Evolutionary conservation across 2,113 vertebrate genomes (phyloP), one percentile per base, ranked within the genome.

Genomic region (Gyps fulvus): DNA sequence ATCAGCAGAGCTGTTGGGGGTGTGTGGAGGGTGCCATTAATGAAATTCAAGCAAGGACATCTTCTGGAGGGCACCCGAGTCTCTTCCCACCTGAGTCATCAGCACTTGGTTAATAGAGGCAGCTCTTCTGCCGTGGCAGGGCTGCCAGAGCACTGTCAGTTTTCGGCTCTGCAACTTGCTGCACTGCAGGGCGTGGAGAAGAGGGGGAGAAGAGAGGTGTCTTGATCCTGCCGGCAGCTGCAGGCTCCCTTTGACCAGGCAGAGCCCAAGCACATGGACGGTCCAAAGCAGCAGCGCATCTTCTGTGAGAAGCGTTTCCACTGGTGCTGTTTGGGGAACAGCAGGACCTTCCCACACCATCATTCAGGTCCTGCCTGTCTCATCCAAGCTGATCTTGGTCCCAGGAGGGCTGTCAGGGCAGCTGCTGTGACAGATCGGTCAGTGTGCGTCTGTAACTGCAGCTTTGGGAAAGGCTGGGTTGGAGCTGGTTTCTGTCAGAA

Each of bases 11-110:
- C 71, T 54, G 31, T 8, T 6, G 63, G 43, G 79, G 88, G 88
- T 3, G 80, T 74, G 52, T 38, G 80, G 86, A 83, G 63, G 42
- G 83, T 67, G 92, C 90, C 7, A 34, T 9, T 87, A 54, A 69
- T 89, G 84, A 79, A 93, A 92, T 79, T 72, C 6, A 58, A 72
- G 83, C 90, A 87, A 89, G 70, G 80, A 72, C 43, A 55, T 43
- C 81, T 89, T 87, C 70, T 90, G 93, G 93, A 96, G 90, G 77
- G 69, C 93, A 82, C 72, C 42, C 3, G 45, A 71, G 65, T 55
- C 63, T 73, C 4, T 1, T 42, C 90, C 50, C 43, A 87, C 80
- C 95, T 95, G 96, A 95, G 76, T 97, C 96, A 94, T 89, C 92
- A 52, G 69, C 1, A 1, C 61, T 70, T 20, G 36, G 16, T 86